Percentiles rank a stretch among this genome's conserved stretches.
Conservation (phyloP, 1,140 invertebrate species). For the Rhagoletis pomonella region DNA sequence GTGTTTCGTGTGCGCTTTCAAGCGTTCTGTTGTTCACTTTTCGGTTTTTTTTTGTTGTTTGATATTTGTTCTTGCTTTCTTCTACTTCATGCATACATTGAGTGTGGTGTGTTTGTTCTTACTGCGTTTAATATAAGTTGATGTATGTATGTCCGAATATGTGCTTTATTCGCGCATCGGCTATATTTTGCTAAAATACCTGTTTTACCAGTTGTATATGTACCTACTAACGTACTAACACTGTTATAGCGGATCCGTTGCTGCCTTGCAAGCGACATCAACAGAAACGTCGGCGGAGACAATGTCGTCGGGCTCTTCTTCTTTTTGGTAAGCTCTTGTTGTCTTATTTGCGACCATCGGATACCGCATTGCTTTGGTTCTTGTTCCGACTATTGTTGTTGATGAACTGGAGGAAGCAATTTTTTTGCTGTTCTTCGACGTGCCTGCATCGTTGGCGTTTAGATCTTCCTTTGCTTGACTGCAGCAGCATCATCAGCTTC, state of each 20-base stretch:
- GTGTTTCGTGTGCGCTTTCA: conserved; percentile 54
- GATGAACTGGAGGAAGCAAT: conserved; percentile 6
- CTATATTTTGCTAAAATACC: conserved; percentile 63
- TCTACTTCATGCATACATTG: conserved; percentile 5
- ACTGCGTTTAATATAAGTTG: conserved; percentile 41
- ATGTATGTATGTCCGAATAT: background rate
- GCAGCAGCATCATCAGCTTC: background rate
- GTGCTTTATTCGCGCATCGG: background rate
- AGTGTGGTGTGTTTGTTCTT: conserved; percentile 37
- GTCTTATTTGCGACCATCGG: background rate
- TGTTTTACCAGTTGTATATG: conserved; percentile 73
- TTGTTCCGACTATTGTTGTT: conserved; percentile 50
- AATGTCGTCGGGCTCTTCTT: conserved; percentile 48
- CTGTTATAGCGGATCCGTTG: conserved; percentile 71
- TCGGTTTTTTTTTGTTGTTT: conserved; percentile 33
- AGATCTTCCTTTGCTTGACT: conserved; percentile 26
- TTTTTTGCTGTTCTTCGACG: background rate
- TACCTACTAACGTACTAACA: conserved; percentile 75
- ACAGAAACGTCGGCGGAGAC: background rate
- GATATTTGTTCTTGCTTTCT: conserved; percentile 46
- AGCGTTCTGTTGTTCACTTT: conserved; percentile 39
- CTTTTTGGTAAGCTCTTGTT: conserved; percentile 16
- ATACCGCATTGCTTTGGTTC: background rate
- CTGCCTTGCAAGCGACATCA: background rate
- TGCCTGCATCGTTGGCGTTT: background rate